Evolutionary conservation across 1,140 invertebrate species (phyloP).

Genomic region (Ectropis grisescens): DNA sequence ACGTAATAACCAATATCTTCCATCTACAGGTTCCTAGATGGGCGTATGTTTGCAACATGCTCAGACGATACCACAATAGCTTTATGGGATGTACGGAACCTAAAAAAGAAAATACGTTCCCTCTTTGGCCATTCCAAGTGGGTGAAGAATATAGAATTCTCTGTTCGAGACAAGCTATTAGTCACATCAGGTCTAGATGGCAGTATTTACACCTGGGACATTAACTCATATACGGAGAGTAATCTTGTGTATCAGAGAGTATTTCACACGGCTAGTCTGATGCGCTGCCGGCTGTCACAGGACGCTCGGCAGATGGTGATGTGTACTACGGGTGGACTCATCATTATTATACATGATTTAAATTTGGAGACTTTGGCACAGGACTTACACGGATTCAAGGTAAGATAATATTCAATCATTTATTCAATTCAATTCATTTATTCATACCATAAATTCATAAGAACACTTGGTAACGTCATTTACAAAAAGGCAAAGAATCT

Average conservation of each 20-base stretch:
- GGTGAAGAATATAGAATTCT: constrained; percentile 97
- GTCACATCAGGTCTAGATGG: constrained; percentile 95
- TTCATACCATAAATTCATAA: too few species aligned
- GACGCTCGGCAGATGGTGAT: constrained; percentile 90
- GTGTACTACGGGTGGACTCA: constrained; percentile 89
- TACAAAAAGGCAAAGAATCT: too few species aligned
- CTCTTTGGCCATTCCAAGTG: constrained; percentile 92
- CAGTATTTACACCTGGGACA: constrained; percentile 95
- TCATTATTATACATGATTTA: constrained; percentile 92
- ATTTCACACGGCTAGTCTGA: constrained; percentile 86
- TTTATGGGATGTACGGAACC: constrained; percentile 90
- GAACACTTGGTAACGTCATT: too few species aligned
- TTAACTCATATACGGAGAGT: constrained; percentile 87
- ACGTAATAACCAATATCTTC: too few species aligned
- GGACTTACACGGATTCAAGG: constrained; percentile 90
- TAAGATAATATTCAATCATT: constrained; percentile 59
- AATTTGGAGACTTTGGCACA: constrained; percentile 83
- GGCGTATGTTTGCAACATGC: constrained; percentile 90
- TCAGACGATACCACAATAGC: constrained; percentile 94
- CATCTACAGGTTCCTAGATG: constrained; percentile 84
- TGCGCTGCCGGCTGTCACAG: constrained; percentile 89
- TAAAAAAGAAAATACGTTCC: constrained; percentile 82
- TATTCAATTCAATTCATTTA: too few species aligned
- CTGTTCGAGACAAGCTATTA: constrained; percentile 85
- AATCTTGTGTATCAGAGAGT: constrained; percentile 85